phyloP scores from a whole-genome alignment of 2,797 vertebrate species.

The Petrocephalus sullivani region DNA sequence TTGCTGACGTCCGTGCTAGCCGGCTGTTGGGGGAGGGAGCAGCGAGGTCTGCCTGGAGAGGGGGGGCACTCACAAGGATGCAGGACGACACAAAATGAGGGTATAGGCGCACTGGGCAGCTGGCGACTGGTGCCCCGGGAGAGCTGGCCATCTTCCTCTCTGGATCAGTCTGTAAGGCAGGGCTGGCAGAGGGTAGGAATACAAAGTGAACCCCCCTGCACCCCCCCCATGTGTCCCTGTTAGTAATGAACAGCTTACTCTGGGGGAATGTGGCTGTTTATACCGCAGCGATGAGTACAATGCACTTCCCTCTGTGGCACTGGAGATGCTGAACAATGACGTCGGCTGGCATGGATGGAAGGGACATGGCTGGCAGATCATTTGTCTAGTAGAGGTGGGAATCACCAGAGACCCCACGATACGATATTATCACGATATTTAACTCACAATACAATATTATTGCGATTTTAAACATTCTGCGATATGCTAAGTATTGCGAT shows the following conservation, averaged over 20 bases:
- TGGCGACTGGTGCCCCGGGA: neutral
- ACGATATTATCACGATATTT: no score
- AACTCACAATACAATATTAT: no score
- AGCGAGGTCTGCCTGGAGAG: neutral
- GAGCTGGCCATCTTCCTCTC: neutral
- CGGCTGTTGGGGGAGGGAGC: neutral
- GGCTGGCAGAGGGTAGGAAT: neutral
- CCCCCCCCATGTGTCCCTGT: neutral
- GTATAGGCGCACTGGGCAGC: neutral
- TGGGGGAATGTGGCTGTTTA: neutral
- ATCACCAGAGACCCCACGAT: no score
- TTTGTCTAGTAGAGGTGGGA: no score
- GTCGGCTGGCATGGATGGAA: neutral
- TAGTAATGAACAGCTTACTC: neutral
- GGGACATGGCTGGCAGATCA: neutral
- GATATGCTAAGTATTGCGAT: no score
- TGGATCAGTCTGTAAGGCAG: neutral
- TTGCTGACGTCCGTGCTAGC: neutral
- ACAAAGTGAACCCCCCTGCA: neutral
- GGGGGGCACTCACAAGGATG: neutral
- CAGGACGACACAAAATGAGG: neutral
- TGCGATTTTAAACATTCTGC: no score
- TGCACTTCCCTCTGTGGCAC: neutral
- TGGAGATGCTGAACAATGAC: neutral
- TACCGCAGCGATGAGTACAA: neutral